These are phyloP conservation scores for Lagodon rhomboides DNA, from an alignment of 2,797 vertebrate species.

Conservation along the genomic window DNA sequence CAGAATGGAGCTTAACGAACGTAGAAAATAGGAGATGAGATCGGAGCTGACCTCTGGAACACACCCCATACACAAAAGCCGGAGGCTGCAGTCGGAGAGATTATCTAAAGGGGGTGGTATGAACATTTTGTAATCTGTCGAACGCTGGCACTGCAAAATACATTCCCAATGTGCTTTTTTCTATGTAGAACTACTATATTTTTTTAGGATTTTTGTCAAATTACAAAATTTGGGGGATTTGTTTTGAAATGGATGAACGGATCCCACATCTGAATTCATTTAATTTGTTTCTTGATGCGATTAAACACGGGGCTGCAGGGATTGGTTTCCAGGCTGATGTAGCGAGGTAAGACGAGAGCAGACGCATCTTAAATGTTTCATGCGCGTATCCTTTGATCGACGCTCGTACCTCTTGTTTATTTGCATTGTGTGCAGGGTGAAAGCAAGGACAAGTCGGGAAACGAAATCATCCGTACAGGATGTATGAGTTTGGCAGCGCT, in stretches of 20 bases:
- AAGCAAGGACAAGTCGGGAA: constrained; percentile 37
- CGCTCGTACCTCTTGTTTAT: constrained; percentile 9
- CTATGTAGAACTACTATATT: neutral
- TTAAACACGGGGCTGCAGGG: neutral
- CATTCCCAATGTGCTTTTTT: neutral
- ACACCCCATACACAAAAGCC: constrained; percentile 60
- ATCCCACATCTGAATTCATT: neutral
- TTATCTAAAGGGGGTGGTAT: constrained; percentile 52
- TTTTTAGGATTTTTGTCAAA: neutral
- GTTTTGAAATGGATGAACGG: neutral
- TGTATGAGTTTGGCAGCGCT: constrained; percentile 5
- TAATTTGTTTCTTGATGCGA: neutral
- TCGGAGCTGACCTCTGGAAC: constrained; percentile 78
- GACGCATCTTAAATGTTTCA: neutral
- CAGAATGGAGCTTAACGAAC: constrained; percentile 75
- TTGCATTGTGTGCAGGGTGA: constrained; percentile 42
- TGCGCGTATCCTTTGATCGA: neutral
- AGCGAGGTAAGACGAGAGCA: neutral
- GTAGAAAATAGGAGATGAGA: constrained; percentile 72
- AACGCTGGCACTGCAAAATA: constrained; percentile 37
- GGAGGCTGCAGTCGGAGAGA: constrained; percentile 52
- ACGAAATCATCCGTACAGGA: constrained; percentile 24
- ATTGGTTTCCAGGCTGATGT: neutral
- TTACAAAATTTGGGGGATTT: neutral
- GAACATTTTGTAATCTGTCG: constrained; percentile 63